phyloP scores from a whole-genome alignment of 2,888 invertebrate species.

The Spilarctia lutea region DNA sequence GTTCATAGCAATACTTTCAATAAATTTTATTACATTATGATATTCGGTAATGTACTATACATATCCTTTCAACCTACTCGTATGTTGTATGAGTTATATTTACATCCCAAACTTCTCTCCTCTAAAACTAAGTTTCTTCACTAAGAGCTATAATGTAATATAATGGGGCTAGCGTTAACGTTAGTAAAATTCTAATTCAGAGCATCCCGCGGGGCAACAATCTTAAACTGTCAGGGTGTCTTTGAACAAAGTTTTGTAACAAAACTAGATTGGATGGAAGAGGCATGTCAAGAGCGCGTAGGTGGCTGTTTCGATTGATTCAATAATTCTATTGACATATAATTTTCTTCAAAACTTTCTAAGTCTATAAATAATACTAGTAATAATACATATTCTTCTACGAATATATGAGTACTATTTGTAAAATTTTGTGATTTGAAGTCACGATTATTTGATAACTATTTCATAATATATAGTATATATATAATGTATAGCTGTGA shows the following conservation, averaged over 20 bases:
- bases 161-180: constrained; percentile 34
- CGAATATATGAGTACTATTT: background rate
- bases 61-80: no score
- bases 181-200: constrained; percentile 61
- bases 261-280: constrained; percentile 54
- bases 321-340: background rate
- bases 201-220: constrained; percentile 54
- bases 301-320: background rate
- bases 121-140: constrained; percentile 18
- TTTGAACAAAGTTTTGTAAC: constrained; percentile 57
- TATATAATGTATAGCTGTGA: no score
- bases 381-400: background rate
- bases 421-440: no score
- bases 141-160: constrained; percentile 29
- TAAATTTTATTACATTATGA: no score
- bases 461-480: no score
- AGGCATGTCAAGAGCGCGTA: constrained; percentile 25
- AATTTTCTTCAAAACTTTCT: background rate
- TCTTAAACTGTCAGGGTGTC: constrained; percentile 66
- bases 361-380: background rate
- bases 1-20: background rate
- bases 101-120: background rate
- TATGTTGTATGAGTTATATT: background rate
- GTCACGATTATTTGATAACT: no score
- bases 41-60: background rate